Evolutionary conservation across 2,797 vertebrate species (phyloP), one percentile per base, ranked within the genome.

Genomic region (Schizothorax lantsangensis): DNA sequence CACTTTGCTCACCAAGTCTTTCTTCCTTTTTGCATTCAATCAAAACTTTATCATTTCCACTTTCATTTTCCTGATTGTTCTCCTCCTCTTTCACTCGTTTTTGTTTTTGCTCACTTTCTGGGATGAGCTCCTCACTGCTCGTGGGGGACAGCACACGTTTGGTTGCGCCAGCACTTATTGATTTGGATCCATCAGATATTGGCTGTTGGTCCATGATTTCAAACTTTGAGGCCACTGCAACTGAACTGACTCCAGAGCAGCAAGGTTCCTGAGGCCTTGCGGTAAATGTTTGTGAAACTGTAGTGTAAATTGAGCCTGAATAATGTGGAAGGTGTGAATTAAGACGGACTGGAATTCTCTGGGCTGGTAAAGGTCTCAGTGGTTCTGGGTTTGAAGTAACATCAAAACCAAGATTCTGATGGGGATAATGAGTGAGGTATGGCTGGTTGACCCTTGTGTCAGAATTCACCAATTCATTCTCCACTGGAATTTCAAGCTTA

Each of bases 1-100:
- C 80, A 43, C 68, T 90, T 68, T 90, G 81, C 62, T 89, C 82
- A 89, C 84, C 88, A 0, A 88, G 72, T 52, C 73, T 87, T 81
- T 89, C 88, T 21, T 33, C 82, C 83, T 93, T 92, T 10, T 91
- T 80, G 57, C 89, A 78, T 33, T 91, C 84, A 62, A 84, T 89
- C 71, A 26, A 79, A 5, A 88, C 52, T 43, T 89, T 83, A 52
- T 86, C 59, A 21, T 71, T 11, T 14, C 81, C 72, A 81, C 89
- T 85, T 40, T 88, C 89, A 40, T 83, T 77, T 78, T 59, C 84
- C 17, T 79, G 57, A 6, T 72, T 92, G 11, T 94, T 95, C 40
- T 96, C 96, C 81, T 97, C 97, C 91, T 99, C 97, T 92, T 98
- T 99, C 17, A 98, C 97, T 74, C 97, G 92, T 94, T 99, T 99